Conservation (phyloP, 2,888 invertebrate genomes). For the Polylopha cassiicola region DNA sequence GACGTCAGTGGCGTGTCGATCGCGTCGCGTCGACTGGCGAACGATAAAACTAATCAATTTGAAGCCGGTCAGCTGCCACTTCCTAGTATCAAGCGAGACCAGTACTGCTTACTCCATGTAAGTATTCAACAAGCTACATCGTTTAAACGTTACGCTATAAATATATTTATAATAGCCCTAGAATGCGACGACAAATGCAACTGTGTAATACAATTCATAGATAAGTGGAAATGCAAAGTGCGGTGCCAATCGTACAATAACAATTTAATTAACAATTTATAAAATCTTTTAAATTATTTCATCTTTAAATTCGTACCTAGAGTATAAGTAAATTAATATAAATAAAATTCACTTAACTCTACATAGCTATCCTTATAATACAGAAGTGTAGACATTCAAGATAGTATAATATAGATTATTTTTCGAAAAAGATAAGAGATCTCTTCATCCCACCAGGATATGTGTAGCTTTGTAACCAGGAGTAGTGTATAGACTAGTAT, state of each 20-base stretch:
- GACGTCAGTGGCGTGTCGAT: not conserved
- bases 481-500: too few relatives aligned
- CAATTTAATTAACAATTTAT: slow-evolving; percentile 17
- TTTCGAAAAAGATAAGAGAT: too few relatives aligned
- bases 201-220: slow-evolving; percentile 57
- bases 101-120: slow-evolving; percentile 63
- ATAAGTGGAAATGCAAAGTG: slow-evolving; percentile 62
- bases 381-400: not conserved
- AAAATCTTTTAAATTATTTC: slow-evolving; percentile 15
- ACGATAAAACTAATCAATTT: too few relatives aligned
- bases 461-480: too few relatives aligned
- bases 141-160: slow-evolving; percentile 48
- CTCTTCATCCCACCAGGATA: too few relatives aligned
- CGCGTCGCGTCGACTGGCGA: too few relatives aligned
- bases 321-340: slow-evolving; percentile 7
- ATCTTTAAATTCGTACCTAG: slow-evolving; percentile 15
- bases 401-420: too few relatives aligned
- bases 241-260: slow-evolving; percentile 46
- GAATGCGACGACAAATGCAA: slow-evolving; percentile 66
- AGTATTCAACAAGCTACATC: slow-evolving; percentile 53
- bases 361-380: slow-evolving; percentile 15
- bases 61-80: too few relatives aligned
- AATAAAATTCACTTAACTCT: slow-evolving; percentile 8
- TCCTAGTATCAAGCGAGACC: slow-evolving; percentile 1
- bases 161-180: slow-evolving; percentile 32